These are phyloP conservation scores for Chrosomus eos DNA, from an alignment of 2,797 vertebrate genomes.

Conservation along the genomic window DNA sequence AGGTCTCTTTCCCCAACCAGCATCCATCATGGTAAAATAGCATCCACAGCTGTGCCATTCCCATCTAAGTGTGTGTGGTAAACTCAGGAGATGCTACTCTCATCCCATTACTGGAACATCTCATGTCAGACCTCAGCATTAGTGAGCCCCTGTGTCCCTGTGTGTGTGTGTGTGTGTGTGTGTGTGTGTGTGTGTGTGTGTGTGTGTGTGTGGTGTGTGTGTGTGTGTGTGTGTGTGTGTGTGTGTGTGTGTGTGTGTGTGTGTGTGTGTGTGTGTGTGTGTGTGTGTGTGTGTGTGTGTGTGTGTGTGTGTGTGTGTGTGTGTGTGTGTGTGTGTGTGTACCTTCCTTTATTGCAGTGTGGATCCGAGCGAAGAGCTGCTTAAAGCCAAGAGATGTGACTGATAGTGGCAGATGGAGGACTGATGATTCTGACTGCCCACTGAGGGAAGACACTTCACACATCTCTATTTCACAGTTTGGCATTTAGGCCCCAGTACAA, in stretches of 20 bases:
- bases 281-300: background rate
- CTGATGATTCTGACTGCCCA: constrained; percentile 46
- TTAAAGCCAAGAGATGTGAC: constrained; percentile 46
- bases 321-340: background rate
- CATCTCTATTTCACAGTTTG: constrained; percentile 45
- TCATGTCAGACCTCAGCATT: constrained; percentile 49
- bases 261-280: background rate
- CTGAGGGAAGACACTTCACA: constrained; percentile 44
- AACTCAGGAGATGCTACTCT: constrained; percentile 48
- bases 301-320: background rate
- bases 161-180: constrained; percentile 2
- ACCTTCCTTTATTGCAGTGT: constrained; percentile 39
- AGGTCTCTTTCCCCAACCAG: constrained; percentile 58
- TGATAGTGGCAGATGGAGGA: constrained; percentile 50
- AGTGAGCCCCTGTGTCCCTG: constrained; percentile 24
- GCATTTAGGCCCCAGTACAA: constrained; percentile 32
- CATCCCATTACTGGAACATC: constrained; percentile 52
- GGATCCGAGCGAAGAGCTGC: constrained; percentile 38
- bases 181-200: background rate
- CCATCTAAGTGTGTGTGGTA: constrained; percentile 44
- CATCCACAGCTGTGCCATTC: constrained; percentile 52
- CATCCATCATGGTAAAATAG: constrained; percentile 61
- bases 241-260: background rate
- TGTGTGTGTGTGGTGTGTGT: no score
- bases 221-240: background rate